Evolutionary conservation across 2,888 invertebrate genomes (phyloP).

Genomic region (Heliconius charithonia): DNA sequence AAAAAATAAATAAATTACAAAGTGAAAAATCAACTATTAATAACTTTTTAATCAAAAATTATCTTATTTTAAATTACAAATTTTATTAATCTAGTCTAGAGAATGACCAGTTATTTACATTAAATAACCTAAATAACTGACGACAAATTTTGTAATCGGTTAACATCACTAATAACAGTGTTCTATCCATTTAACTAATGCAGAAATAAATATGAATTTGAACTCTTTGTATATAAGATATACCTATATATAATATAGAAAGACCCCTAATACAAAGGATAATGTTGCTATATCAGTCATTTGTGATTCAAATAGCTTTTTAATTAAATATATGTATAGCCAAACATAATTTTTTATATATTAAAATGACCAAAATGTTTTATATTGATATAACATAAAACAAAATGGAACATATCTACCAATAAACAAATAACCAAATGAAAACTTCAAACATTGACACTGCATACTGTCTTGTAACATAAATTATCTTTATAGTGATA

Average conservation of each 20-base stretch:
- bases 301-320: conserved; percentile 25
- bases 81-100: neutral
- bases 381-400: conserved; percentile 25
- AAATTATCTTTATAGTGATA: conserved; percentile 6
- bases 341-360: conserved; percentile 52
- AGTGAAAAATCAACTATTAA: neutral
- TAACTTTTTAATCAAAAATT: neutral
- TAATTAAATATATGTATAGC: conserved; percentile 50
- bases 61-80: neutral
- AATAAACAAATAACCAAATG: conserved; percentile 44
- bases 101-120: neutral
- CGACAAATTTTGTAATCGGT: neutral
- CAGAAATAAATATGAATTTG: neutral
- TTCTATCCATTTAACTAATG: neutral
- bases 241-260: neutral
- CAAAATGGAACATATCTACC: conserved; percentile 26
- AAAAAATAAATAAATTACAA: too few species aligned
- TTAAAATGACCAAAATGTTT: conserved; percentile 35
- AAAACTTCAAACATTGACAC: conserved; percentile 21
- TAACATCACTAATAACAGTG: neutral
- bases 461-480: conserved; percentile 26
- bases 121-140: conserved; percentile 1
- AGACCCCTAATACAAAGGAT: neutral
- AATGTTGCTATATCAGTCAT: conserved; percentile 44
- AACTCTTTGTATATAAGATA: conserved; percentile 3